These are phyloP conservation scores for Ciconia nigra DNA, from an alignment of 2,797 vertebrate genomes.

Conservation along the genomic window DNA sequence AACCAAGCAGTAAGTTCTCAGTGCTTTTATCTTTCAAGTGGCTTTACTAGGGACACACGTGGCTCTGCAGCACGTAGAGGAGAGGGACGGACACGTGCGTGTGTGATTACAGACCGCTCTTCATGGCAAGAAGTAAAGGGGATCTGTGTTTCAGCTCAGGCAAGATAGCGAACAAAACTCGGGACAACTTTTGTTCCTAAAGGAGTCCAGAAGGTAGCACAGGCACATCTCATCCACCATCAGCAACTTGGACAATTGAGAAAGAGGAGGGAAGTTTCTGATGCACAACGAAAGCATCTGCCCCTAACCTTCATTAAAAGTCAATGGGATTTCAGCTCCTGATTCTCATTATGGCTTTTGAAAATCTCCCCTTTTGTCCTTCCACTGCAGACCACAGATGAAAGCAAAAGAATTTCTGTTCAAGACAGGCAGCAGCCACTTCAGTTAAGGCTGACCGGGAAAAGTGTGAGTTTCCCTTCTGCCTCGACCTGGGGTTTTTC, in stretches of 20 bases:
- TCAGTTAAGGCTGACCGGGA: not conserved
- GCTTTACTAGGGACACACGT: not conserved
- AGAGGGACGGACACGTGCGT: not conserved
- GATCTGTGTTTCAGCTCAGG: not conserved
- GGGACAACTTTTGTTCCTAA: not conserved
- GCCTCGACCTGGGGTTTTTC: not conserved
- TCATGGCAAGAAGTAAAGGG: not conserved
- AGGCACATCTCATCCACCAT: not conserved
- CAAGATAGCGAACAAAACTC: not conserved
- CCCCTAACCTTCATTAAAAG: constrained; percentile 18
- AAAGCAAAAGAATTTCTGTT: not conserved
- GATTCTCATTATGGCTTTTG: not conserved
- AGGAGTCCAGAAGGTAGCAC: not conserved
- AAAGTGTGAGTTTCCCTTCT: not conserved
- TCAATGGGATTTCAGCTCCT: constrained; percentile 18
- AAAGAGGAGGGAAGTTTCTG: not conserved
- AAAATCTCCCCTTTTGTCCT: constrained; percentile 10
- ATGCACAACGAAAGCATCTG: not conserved
- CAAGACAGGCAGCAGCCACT: not conserved
- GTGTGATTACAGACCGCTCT: not conserved
- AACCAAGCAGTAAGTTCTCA: not conserved
- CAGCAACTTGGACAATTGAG: not conserved
- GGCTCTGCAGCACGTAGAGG: not conserved
- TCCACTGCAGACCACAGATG: not conserved
- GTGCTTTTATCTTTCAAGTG: not conserved